phyloP scores from a whole-genome alignment of 2,888 invertebrate species.

The Trilocha varians region DNA sequence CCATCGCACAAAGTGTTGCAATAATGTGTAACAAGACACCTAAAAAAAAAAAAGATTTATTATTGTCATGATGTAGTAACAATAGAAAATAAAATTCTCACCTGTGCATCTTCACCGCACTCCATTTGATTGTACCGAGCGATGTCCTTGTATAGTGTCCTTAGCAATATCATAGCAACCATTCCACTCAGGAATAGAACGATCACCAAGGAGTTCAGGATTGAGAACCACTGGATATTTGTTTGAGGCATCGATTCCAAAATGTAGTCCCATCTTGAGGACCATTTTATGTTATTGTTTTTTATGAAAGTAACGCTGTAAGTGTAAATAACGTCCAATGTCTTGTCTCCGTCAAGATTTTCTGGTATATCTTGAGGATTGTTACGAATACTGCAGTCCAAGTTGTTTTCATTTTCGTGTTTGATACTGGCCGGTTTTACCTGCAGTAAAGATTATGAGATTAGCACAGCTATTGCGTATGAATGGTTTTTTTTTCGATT shows the following conservation, averaged over 20 bases:
- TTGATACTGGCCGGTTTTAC: constrained; percentile 73
- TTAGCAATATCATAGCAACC: constrained; percentile 98
- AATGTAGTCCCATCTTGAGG: constrained; percentile 99
- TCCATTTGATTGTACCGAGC: constrained; percentile 98
- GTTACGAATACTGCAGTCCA: constrained; percentile 60
- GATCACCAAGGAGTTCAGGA: constrained; percentile 97
- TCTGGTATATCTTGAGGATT: constrained; percentile 82
- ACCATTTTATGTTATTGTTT: constrained; percentile 94
- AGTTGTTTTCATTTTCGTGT: constrained; percentile 54
- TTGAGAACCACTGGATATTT: constrained; percentile 99
- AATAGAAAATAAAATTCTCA: constrained; percentile 62
- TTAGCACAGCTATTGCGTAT: too few species aligned
- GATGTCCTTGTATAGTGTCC: constrained; percentile 98
- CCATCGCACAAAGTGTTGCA: neutral
- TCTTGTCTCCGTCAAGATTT: constrained; percentile 56
- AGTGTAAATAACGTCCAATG: constrained; percentile 84
- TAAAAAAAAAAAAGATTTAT: too few species aligned
- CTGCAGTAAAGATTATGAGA: too few species aligned
- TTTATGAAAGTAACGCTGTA: constrained; percentile 88
- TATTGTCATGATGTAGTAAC: neutral
- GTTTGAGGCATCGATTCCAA: constrained; percentile 98
- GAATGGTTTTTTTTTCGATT: too few species aligned
- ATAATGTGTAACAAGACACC: too few species aligned
- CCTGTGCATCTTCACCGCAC: constrained; percentile 92
- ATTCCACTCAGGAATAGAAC: constrained; percentile 97